These are phyloP conservation scores for Cotesia glomerata DNA, from an alignment of 1,140 invertebrate species.

Conservation along the genomic window DNA sequence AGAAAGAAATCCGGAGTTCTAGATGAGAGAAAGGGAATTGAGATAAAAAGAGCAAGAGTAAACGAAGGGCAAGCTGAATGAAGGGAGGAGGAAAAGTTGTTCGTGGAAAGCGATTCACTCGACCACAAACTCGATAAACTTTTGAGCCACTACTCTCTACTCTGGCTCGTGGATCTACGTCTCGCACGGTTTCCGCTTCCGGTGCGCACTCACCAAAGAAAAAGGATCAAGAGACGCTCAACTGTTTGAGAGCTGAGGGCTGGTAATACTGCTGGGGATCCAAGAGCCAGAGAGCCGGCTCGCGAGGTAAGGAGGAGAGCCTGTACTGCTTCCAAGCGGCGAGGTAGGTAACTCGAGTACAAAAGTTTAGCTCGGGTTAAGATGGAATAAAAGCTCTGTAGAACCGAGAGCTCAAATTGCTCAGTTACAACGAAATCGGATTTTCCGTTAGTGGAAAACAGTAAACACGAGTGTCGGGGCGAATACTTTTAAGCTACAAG, in stretches of 20 bases:
- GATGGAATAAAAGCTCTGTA: constrained; percentile 17
- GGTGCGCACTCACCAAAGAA: constrained; percentile 35
- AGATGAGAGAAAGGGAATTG: no score
- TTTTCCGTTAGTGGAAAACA: constrained; percentile 31
- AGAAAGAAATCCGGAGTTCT: constrained; percentile 15
- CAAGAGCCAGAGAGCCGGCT: neutral
- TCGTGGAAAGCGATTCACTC: constrained; percentile 51
- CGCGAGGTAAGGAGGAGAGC: no score
- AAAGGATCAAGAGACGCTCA: no score
- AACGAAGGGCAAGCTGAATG: constrained; percentile 12
- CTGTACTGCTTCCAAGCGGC: neutral
- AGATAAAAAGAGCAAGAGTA: constrained; percentile 27
- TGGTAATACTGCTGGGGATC: no score
- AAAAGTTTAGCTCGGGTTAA: neutral
- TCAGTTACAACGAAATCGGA: constrained; percentile 46
- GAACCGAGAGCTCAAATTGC: constrained; percentile 18
- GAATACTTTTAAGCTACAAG: constrained; percentile 27
- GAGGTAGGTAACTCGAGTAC: neutral
- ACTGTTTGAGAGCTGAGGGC: no score
- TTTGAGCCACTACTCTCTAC: constrained; percentile 28
- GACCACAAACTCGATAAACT: constrained; percentile 60
- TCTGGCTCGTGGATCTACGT: constrained; percentile 21
- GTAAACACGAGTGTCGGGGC: constrained; percentile 38
- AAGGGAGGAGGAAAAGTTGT: constrained; percentile 49
- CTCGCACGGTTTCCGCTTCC: constrained; percentile 50